Conservation (phyloP, 2,113 vertebrate genomes). For the Struthio camelus region DNA sequence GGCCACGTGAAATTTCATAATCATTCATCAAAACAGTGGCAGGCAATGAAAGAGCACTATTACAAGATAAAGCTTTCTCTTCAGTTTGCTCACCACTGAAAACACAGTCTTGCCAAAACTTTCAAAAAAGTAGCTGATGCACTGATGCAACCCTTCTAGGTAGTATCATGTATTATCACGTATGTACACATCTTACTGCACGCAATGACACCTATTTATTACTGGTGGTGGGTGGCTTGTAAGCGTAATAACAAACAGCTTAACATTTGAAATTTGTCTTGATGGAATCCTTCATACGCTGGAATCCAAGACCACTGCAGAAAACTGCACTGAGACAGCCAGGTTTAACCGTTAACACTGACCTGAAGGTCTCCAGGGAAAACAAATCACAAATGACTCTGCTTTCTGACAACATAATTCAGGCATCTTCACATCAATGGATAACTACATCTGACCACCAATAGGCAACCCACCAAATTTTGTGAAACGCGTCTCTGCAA, state of each 20-base stretch:
- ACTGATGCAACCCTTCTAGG: not conserved
- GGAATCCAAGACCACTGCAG: not conserved
- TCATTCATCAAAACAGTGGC: not conserved
- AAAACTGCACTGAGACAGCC: not conserved
- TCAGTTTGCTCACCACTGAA: not conserved
- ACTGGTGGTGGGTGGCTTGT: not conserved
- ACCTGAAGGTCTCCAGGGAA: not conserved
- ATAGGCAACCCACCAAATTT: not conserved
- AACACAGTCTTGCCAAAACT: not conserved
- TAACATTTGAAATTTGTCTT: not conserved
- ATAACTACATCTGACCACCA: conserved; percentile 21
- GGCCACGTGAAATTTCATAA: not conserved
- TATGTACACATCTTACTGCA: not conserved
- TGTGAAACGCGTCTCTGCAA: not conserved
- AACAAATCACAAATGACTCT: not conserved
- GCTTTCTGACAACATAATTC: not conserved
- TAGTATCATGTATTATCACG: accelerated
- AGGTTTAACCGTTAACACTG: not conserved
- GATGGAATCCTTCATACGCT: not conserved
- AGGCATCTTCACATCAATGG: not conserved
- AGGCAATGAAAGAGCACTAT: not conserved
- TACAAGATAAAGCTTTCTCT: not conserved
- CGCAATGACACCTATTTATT: not conserved
- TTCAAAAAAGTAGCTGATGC: not conserved
- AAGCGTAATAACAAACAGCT: not conserved